phyloP scores from a whole-genome alignment of 2,888 invertebrate species.

The Oscheius sp. region DNA sequence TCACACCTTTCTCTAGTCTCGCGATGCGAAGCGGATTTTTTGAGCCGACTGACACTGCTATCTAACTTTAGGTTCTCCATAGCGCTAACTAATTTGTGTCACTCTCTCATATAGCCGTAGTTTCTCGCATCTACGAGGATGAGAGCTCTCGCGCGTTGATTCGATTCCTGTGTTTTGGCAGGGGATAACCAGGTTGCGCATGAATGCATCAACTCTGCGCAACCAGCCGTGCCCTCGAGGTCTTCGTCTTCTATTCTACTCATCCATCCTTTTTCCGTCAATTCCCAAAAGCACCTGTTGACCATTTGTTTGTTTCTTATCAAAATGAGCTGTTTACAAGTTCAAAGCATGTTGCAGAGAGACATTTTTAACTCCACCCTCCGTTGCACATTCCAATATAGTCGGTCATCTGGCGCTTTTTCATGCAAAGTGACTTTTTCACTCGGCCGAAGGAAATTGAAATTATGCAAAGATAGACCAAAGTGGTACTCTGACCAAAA shows the following conservation, averaged over 20 bases:
- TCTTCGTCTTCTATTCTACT: constrained; percentile 25
- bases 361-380: not conserved
- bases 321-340: not conserved
- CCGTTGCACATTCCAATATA: too few relatives aligned
- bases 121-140: constrained; percentile 27
- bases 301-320: not conserved
- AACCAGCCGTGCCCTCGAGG: constrained; percentile 24
- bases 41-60: too few relatives aligned
- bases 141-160: constrained; percentile 34
- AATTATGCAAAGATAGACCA: not conserved
- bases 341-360: not conserved
- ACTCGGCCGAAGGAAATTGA: not conserved
- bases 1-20: not conserved
- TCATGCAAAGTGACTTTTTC: constrained; percentile 7
- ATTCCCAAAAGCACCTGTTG: not conserved
- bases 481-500: too few relatives aligned
- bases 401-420: not conserved
- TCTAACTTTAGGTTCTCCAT: too few relatives aligned
- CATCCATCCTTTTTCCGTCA: constrained; percentile 8
- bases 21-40: too few relatives aligned
- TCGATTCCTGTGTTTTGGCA: constrained; percentile 40
- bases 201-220: constrained; percentile 36
- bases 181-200: constrained; percentile 38
- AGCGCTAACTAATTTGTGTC: constrained; percentile 15
- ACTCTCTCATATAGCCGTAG: constrained; percentile 18